phyloP scores from a whole-genome alignment of 2,113 vertebrate species.

The Eubucco bourcierii region DNA sequence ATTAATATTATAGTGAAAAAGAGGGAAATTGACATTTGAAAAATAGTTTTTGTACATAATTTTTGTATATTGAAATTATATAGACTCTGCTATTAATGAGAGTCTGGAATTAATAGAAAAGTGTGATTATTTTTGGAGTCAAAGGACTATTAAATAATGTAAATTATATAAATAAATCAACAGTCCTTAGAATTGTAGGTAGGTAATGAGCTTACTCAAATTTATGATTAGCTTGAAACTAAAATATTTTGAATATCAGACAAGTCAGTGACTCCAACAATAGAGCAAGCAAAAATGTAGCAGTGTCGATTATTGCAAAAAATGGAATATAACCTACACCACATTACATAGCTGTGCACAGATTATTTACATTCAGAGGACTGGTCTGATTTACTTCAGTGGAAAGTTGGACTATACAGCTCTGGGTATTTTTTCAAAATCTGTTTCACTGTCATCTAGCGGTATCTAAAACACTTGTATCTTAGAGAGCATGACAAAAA shows the following conservation, averaged over 20 bases:
- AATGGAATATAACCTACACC: not conserved
- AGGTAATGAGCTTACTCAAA: not conserved
- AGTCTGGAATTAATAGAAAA: not conserved
- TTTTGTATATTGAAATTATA: not conserved
- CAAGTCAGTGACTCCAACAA: not conserved
- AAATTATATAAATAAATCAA: not conserved
- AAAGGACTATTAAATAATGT: not conserved
- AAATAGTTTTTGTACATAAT: not conserved
- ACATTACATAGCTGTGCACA: not conserved
- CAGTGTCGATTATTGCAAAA: not conserved
- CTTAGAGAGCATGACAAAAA: not conserved
- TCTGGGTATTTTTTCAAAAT: not conserved
- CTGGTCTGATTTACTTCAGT: not conserved
- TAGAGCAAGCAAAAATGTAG: not conserved
- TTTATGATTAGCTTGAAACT: not conserved
- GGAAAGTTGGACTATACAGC: not conserved
- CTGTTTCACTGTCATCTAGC: not conserved
- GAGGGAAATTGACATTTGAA: not conserved
- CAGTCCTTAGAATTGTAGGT: not conserved
- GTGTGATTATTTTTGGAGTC: not conserved
- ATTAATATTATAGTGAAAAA: not conserved
- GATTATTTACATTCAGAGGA: not conserved
- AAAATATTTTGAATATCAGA: constrained; percentile 12
- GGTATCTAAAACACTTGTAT: not conserved
- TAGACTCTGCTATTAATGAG: not conserved